phyloP scores from a whole-genome alignment of 2,113 vertebrate species.

The Martes martes region DNA sequence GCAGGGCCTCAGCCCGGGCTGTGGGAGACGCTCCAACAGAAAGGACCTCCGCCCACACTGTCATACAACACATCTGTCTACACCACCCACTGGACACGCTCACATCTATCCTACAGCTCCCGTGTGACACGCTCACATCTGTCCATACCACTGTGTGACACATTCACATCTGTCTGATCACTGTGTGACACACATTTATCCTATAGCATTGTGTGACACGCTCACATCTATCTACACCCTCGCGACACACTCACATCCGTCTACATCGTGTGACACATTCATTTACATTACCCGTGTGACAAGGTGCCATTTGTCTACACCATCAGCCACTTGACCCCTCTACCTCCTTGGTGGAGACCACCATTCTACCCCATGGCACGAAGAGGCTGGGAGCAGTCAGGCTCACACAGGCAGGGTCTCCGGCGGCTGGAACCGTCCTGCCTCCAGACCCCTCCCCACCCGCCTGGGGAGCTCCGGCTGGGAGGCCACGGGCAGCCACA shows the following conservation, averaged over 20 bases:
- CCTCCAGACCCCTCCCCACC: neutral
- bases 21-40: neutral
- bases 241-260: neutral
- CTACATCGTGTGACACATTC: neutral
- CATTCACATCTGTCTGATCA: neutral
- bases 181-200: neutral
- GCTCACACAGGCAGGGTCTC: neutral
- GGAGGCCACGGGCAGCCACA: neutral
- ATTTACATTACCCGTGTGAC: neutral
- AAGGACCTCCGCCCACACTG: neutral
- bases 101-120: neutral
- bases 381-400: neutral
- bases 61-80: too few relatives aligned
- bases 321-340: neutral
- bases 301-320: neutral
- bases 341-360: neutral
- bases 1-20: neutral
- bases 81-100: rapidly evolving
- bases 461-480: rapidly evolving
- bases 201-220: neutral
- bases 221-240: neutral
- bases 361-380: neutral
- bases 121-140: neutral
- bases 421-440: neutral
- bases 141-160: neutral